A percentile compares a stretch with the other conserved stretches of the same genome.
phyloP scores from a whole-genome alignment of 92 coral and sea anemone species.

The Metridium senile region DNA sequence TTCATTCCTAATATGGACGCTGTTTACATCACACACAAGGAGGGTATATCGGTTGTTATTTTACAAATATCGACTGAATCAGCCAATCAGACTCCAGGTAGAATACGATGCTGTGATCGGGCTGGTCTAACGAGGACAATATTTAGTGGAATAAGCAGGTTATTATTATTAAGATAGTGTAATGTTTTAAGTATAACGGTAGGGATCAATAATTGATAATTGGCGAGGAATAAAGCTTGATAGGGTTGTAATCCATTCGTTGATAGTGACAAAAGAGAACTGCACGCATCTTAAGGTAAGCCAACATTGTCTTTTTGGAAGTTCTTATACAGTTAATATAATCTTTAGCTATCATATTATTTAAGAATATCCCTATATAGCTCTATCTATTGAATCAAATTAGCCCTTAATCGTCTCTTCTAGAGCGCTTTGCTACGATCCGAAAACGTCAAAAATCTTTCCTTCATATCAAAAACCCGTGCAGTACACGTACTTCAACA shows the following conservation, averaged over 20 bases:
- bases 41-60: background rate
- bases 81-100: background rate
- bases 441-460: too few species aligned
- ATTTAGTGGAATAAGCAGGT: conserved; percentile 8
- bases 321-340: background rate
- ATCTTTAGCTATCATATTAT: too few species aligned
- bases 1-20: background rate
- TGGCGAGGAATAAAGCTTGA: conserved; percentile 28
- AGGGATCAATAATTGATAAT: conserved; percentile 10
- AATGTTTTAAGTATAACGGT: background rate
- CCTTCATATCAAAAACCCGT: too few species aligned
- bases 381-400: too few species aligned
- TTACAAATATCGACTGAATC: too few species aligned
- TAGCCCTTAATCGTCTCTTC: too few species aligned
- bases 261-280: conserved; percentile 6
- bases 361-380: too few species aligned
- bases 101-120: background rate
- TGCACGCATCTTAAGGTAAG: conserved; percentile 22
- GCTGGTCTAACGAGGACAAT: background rate
- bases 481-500: too few species aligned
- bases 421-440: too few species aligned
- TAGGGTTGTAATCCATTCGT: conserved; percentile 2
- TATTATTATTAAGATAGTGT: conserved; percentile 2
- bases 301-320: background rate
- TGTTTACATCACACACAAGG: background rate